Evolutionary conservation across 2,113 vertebrate genomes (phyloP), one percentile per base, ranked within the genome.

Genomic region (Anguilla japonica): DNA sequence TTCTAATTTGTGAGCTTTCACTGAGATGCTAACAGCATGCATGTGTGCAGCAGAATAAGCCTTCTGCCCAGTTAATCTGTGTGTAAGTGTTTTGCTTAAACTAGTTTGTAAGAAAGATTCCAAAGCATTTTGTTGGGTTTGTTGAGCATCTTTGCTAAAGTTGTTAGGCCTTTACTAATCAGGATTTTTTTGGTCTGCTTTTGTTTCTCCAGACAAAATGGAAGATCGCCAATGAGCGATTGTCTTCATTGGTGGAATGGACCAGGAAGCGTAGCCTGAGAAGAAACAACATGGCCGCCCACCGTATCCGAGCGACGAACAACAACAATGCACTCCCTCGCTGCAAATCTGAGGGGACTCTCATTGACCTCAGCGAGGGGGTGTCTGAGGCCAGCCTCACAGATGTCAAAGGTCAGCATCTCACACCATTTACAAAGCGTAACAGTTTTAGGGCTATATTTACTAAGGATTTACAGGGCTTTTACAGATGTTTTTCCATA

Each of bases 311-410:
- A 79, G 94, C 97, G 0, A 95, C 96, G 81, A 97, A 96, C 91
- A 97, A 96, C 93, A 95, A 95, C 26, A 92, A 91, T 0, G 96
- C 94, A 14, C 96, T 99, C 29, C 97, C 98, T 0, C 97, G 98
- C 16, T 99, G 98, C 96, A 96, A 93, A 92, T 99, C 98, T 0
- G 98, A 99, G 93, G 98, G 98, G 34, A 97, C 98, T 0, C 95
- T 99, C 71, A 98, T 99, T 3, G 98, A 99, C 89, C 94, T 98
- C 84, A 91, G 94, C 0, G 96, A 97, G 1, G 96, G 95, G 34
- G 94, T 97, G 3, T 92, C 97, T 0, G 97, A 99, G 81, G 93
- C 95, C 83, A 95, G 93, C 84, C 96, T 99, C 81, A 95, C 88
- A 0, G 96, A 98, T 0, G 95, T 99, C 92, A 98, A 98, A 99